Base-by-base conservation (phyloP, 2,888 invertebrate species). In the Panzeria rudis region DNA sequence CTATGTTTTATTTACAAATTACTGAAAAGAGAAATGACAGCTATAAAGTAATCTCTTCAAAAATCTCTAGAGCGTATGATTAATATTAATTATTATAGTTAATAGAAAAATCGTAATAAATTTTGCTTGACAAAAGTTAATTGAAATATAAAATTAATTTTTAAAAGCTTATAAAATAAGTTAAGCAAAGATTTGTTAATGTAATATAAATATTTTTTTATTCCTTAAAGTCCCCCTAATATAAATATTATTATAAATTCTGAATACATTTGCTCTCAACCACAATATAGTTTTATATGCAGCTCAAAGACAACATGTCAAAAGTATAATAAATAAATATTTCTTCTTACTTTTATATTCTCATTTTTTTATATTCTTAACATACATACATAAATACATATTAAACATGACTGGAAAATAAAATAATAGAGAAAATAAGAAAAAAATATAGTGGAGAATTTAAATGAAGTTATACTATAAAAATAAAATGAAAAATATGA, bases 391-490 rank as follows among this genome's bases (percentile, higher is more conserved):
- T 54, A 76, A 56, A 77, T 41, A 54, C 23, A 69, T 56, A 80
- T 64, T 62, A 62, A 84, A 73, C 66, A 81, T 81, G 77, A 73
- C 61, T 69, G 62, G 47, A 72, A 61, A 69, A 52, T 68, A 68
- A 61, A 41, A 82, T 29, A 54, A 23, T 47, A 54, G n/a, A 29
- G 17, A 29, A 17, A 66, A 29, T 15, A 62, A n/a, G 0, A 29
- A 35, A 71, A n/a, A 66, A 17, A 25, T 66, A 17, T 50, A 52
- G 20, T 38, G n/a, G 17, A 32, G 69, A 62, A 75, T 81, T 81
- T 69, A 75, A 75, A 69, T 75, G 41, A 69, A 69, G 68, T 52
- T 52, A 61, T 68, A 68, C 17, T 1, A 68, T 23, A 73, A 73
- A 66, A 72, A 80, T 38, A 72, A 56, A 62, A 47, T 13, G n/a